A percentile compares a stretch with the other conserved stretches of the same genome.
These are phyloP conservation scores for Agrilus mali DNA, from an alignment of 2,888 invertebrate species.

Conservation along the genomic window DNA sequence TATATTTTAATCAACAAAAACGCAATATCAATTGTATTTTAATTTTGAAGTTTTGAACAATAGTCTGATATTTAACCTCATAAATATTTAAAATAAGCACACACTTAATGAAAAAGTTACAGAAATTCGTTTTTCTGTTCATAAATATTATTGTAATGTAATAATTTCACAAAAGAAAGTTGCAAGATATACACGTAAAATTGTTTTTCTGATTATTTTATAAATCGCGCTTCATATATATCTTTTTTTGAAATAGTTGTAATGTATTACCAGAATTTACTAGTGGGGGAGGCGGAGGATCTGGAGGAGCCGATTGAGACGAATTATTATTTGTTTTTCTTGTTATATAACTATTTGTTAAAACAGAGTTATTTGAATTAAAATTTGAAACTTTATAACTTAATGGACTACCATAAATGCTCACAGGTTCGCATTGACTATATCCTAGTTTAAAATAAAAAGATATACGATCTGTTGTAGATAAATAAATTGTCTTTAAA, in stretches of 20 bases:
- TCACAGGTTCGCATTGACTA: constrained; percentile 51
- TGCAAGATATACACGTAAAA: no score
- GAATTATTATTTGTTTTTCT: constrained; percentile 10
- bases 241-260: constrained; percentile 15
- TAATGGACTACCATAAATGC: constrained; percentile 46
- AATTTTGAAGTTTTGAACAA: no score
- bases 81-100: no score
- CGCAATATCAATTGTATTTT: no score
- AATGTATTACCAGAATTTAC: constrained; percentile 14
- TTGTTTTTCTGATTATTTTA: no score
- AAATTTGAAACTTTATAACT: constrained; percentile 2
- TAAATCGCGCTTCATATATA: background rate
- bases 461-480: constrained; percentile 31
- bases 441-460: constrained; percentile 69
- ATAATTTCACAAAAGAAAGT: no score
- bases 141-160: no score
- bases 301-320: constrained; percentile 18
- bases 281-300: constrained; percentile 30
- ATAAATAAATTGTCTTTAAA: constrained; percentile 52
- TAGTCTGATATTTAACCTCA: no score
- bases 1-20: no score
- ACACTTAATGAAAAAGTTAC: no score
- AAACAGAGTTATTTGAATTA: background rate
- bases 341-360: background rate
- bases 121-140: no score